These are phyloP conservation scores for Cistogaster globosa DNA, from an alignment of 2,888 invertebrate genomes.

Conservation along the genomic window DNA sequence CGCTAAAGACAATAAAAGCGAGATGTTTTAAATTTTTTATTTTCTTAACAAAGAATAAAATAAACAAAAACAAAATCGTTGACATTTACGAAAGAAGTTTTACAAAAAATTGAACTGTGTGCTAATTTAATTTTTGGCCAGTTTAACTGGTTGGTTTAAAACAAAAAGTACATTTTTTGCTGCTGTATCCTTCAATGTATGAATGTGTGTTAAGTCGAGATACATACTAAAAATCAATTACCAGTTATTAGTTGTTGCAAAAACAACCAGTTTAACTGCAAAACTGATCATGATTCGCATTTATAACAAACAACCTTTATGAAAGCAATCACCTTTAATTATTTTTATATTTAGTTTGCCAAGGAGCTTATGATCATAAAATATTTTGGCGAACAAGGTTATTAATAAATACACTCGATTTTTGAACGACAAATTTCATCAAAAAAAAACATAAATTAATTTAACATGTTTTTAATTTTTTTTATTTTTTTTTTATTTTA, in stretches of 20 bases:
- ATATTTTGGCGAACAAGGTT: slow-evolving; percentile 14
- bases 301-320: background rate
- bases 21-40: too few relatives aligned
- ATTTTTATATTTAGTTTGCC: slow-evolving; percentile 9
- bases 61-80: too few relatives aligned
- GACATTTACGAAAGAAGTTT: too few relatives aligned
- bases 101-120: too few relatives aligned
- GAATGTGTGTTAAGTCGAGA: background rate
- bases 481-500: too few relatives aligned
- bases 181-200: slow-evolving; percentile 7
- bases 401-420: background rate
- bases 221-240: slow-evolving; percentile 24
- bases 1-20: too few relatives aligned
- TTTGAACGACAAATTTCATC: background rate
- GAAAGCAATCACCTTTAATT: slow-evolving; percentile 15
- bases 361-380: background rate
- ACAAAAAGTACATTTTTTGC: background rate
- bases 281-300: slow-evolving; percentile 20
- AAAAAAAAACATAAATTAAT: background rate
- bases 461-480: background rate
- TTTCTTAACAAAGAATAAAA: too few relatives aligned
- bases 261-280: slow-evolving; percentile 26
- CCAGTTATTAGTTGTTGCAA: slow-evolving; percentile 21
- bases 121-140: background rate
- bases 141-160: background rate